Base-by-base conservation (phyloP, 2,797 vertebrate species). In the Manis crassicaudata region DNA sequence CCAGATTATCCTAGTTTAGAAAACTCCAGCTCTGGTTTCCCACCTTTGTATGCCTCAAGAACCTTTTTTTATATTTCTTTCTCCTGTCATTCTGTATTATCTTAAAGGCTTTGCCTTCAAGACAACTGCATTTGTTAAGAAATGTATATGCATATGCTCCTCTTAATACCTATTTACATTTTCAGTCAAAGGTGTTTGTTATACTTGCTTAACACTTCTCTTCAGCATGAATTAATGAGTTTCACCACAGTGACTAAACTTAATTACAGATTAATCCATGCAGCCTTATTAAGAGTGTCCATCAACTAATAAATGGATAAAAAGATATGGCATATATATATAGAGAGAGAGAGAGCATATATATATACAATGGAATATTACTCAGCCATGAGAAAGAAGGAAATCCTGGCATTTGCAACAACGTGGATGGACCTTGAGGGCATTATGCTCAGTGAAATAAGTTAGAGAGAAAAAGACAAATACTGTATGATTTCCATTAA, bases 141-240 rank as follows among this genome's bases (percentile, higher is more conserved):
- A 92, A 76, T 67, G n/a, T 12, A 20, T 75, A 73, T n/a, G n/a
- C 6, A 35, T 32, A 37, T 23, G 65, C 37, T 11, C 21, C 17
- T 52, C 11, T 95, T 88, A 82, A 86, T 27, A 58, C 52, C 62
- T 58, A 43, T 11, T 85, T 68, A 70, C 12, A 79, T n/a, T 70
- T 87, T 86, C 85, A 96, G 65, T 67, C 63, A 83, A 58, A 63
- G 13, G 35, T 94, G 37, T 79, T 75, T 85, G 83, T 58, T 68
- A 56, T 5, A 67, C 27, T 87, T 46, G 73, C 43, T 35, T 14
- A 65, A n/a, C 73, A 20, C 43, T 92, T 92, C 52, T 82, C 52
- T 90, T 81, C 5, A 37, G 6, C 52, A 52, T 52, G 65, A 89
- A 79, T 82, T 93, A 56, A 32, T 52, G 46, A 46, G 37, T 75